phyloP scores from a whole-genome alignment of 92 coral and sea anemone species.

The Micromussa lordhowensis region DNA sequence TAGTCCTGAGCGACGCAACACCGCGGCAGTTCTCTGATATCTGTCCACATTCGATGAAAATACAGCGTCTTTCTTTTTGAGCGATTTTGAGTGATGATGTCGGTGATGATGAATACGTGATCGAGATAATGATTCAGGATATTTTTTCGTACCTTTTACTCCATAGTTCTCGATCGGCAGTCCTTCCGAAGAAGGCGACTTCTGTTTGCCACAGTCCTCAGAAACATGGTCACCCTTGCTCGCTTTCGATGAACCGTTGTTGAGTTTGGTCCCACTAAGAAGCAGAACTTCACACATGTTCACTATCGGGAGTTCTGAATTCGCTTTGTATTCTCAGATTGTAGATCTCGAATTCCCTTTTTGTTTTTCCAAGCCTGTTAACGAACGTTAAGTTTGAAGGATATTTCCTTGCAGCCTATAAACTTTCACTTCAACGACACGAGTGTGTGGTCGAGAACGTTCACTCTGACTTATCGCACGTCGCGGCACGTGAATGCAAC shows the following conservation, averaged over 20 bases:
- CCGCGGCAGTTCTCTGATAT: conserved; percentile 78
- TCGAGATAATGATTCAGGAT: neutral
- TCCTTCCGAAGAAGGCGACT: neutral
- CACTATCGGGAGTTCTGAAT: neutral
- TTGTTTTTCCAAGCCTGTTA: neutral
- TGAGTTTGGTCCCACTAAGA: neutral
- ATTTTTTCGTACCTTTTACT: neutral
- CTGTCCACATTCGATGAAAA: conserved; percentile 31
- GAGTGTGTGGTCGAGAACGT: too few species aligned
- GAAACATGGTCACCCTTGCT: conserved; percentile 10
- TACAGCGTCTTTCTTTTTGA: conserved; percentile 3
- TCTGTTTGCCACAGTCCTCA: conserved; percentile 20
- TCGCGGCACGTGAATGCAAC: too few species aligned
- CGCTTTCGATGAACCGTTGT: conserved; percentile 28
- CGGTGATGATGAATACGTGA: conserved; percentile 24
- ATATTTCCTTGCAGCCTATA: neutral
- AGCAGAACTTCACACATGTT: conserved; percentile 14
- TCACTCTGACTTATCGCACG: too few species aligned
- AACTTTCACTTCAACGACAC: too few species aligned
- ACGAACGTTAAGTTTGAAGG: neutral
- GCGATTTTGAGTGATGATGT: neutral
- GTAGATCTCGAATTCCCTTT: neutral
- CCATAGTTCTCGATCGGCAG: neutral
- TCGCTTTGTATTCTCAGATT: neutral
- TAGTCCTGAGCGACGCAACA: conserved; percentile 84